A percentile compares a stretch with the other conserved stretches of the same genome.
These are phyloP conservation scores for Eumeta japonica DNA, from an alignment of 1,140 invertebrate genomes.

Conservation along the genomic window DNA sequence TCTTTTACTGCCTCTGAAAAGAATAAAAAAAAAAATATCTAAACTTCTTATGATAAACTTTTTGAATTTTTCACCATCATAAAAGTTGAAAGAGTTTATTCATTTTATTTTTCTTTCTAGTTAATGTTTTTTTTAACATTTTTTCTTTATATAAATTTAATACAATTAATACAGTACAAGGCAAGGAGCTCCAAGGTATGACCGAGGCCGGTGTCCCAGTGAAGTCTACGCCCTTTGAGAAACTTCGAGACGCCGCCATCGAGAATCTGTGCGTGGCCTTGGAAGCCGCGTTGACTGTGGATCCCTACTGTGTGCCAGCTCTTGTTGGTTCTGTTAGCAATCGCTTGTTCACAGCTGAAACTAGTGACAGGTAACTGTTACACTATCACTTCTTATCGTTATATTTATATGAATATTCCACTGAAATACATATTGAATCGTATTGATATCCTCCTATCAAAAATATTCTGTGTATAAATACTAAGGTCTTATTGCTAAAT, in stretches of 20 bases:
- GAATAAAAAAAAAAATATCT: too few relatives aligned
- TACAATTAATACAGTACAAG: constrained; percentile 56
- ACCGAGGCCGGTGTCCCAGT: constrained; percentile 33
- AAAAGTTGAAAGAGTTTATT: too few relatives aligned
- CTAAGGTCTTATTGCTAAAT: not conserved
- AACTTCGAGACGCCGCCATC: constrained; percentile 88
- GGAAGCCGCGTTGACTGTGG: constrained; percentile 81
- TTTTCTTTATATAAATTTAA: not conserved
- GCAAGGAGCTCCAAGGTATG: constrained; percentile 50
- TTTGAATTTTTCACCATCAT: too few relatives aligned
- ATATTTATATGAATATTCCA: too few relatives aligned
- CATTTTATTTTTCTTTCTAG: not conserved
- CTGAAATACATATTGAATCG: not conserved
- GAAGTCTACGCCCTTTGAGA: constrained; percentile 69
- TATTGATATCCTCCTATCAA: not conserved
- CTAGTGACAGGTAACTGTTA: constrained; percentile 66
- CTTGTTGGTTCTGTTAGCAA: constrained; percentile 93
- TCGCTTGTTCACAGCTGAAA: constrained; percentile 86
- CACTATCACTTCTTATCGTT: not conserved
- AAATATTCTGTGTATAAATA: not conserved
- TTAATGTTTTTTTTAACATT: not conserved
- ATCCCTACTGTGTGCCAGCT: constrained; percentile 90
- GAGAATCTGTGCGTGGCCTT: constrained; percentile 93
- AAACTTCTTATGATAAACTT: too few relatives aligned
- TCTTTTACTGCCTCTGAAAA: too few relatives aligned